phyloP scores from a whole-genome alignment of 92 coral and sea anemone species.

The Actinostola sp. region DNA sequence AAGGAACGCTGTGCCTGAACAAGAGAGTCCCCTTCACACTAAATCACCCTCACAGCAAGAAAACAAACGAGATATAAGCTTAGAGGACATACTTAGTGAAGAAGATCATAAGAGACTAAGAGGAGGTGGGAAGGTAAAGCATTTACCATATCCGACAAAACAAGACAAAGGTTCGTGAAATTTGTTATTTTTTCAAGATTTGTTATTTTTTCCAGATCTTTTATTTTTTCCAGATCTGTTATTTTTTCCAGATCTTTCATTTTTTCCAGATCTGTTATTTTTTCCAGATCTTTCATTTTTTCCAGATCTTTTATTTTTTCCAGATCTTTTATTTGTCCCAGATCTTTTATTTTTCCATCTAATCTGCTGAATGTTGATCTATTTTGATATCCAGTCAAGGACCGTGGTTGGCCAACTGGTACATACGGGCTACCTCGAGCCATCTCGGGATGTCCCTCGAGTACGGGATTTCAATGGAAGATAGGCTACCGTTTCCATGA shows the following conservation, averaged over 20 bases:
- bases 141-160: background rate
- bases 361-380: too few relatives aligned
- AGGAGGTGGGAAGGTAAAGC: slow-evolving; percentile 5
- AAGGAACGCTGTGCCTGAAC: slow-evolving; percentile 17
- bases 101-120: slow-evolving; percentile 28
- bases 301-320: too few relatives aligned
- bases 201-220: too few relatives aligned
- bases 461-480: slow-evolving; percentile 86
- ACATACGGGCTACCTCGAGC: slow-evolving; percentile 94
- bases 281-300: too few relatives aligned
- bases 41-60: slow-evolving; percentile 24
- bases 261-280: too few relatives aligned
- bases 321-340: too few relatives aligned
- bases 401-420: slow-evolving; percentile 84
- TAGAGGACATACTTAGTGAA: slow-evolving; percentile 55
- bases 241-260: too few relatives aligned
- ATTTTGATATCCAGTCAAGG: slow-evolving; percentile 3
- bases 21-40: background rate
- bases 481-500: slow-evolving; percentile 95
- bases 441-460: slow-evolving; percentile 82
- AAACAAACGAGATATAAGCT: slow-evolving; percentile 61
- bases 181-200: too few relatives aligned
- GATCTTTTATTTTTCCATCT: too few relatives aligned
- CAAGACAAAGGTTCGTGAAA: too few relatives aligned
- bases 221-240: too few relatives aligned